These are phyloP conservation scores for Cavia porcellus DNA, from an alignment of 2,113 vertebrate species.

Conservation along the genomic window DNA sequence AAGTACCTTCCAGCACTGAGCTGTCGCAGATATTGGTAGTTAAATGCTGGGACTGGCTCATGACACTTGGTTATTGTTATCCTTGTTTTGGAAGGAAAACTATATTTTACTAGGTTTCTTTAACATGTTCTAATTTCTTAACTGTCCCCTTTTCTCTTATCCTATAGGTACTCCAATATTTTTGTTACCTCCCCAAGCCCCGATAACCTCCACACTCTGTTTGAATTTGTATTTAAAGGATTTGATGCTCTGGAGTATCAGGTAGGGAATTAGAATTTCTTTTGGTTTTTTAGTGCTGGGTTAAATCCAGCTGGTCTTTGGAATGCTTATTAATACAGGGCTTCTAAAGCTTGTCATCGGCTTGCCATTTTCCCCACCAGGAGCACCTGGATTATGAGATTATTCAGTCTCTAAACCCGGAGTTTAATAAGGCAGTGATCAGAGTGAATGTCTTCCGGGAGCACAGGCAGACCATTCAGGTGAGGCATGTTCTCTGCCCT, in stretches of 20 bases:
- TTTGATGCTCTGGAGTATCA: conserved; percentile 96
- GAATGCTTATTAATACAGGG: neutral
- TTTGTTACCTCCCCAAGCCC: conserved; percentile 99
- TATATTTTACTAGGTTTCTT: neutral
- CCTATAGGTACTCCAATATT: conserved; percentile 96
- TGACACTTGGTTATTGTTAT: neutral
- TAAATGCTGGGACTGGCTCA: accelerated
- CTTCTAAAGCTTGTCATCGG: neutral
- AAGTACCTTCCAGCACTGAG: neutral
- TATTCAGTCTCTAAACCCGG: conserved; percentile 98
- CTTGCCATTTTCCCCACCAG: conserved; percentile 83
- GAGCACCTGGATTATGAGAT: conserved; percentile 99
- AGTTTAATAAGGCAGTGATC: conserved; percentile 98
- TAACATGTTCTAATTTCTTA: neutral
- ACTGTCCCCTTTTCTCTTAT: neutral
- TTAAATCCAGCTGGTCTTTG: neutral
- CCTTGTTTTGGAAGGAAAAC: neutral
- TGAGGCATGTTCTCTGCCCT: conserved; percentile 74
- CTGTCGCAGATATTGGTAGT: neutral
- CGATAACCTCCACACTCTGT: conserved; percentile 98
- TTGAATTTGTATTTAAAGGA: conserved; percentile 99
- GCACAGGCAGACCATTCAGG: conserved; percentile 99
- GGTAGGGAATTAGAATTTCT: conserved; percentile 83
- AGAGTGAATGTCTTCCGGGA: conserved; percentile 98
- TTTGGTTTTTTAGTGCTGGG: neutral